phyloP scores from a whole-genome alignment of 2,888 invertebrate genomes.

The Anoplius nigerrimus region DNA sequence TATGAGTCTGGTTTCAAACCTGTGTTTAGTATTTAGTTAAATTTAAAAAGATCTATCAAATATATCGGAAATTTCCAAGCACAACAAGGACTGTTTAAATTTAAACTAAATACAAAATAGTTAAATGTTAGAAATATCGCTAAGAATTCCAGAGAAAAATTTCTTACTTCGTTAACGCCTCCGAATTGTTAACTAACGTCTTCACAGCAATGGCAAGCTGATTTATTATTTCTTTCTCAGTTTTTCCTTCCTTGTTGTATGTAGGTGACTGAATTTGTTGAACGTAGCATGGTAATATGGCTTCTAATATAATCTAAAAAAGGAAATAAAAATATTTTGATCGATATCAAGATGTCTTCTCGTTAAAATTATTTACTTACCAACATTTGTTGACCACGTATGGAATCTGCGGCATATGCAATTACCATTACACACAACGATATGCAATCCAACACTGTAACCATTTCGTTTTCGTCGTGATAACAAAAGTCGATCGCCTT shows the following conservation, averaged over 20 bases:
- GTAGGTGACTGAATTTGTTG: constrained; percentile 93
- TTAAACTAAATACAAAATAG: neutral
- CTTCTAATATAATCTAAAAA: constrained; percentile 92
- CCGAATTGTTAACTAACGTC: constrained; percentile 97
- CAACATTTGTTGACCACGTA: constrained; percentile 93
- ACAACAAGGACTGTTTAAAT: no score
- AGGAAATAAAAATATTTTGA: neutral
- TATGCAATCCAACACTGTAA: constrained; percentile 96
- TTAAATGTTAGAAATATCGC: constrained; percentile 4
- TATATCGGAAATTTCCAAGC: no score
- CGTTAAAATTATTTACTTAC: constrained; percentile 76
- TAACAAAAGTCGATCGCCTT: constrained; percentile 99
- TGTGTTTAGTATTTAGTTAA: no score
- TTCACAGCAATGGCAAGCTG: constrained; percentile 96
- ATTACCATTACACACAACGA: constrained; percentile 99
- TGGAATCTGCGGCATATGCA: constrained; percentile 97
- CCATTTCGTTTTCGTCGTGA: constrained; percentile 97
- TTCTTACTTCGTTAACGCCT: constrained; percentile 95
- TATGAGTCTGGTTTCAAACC: no score
- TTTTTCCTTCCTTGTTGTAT: constrained; percentile 93
- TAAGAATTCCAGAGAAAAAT: no score
- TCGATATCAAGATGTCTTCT: neutral
- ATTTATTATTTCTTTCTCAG: constrained; percentile 94
- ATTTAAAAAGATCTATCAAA: no score
- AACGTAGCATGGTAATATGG: constrained; percentile 96